phyloP scores from a whole-genome alignment of 2,797 vertebrate species.

The Lutjanus argentimaculatus region DNA sequence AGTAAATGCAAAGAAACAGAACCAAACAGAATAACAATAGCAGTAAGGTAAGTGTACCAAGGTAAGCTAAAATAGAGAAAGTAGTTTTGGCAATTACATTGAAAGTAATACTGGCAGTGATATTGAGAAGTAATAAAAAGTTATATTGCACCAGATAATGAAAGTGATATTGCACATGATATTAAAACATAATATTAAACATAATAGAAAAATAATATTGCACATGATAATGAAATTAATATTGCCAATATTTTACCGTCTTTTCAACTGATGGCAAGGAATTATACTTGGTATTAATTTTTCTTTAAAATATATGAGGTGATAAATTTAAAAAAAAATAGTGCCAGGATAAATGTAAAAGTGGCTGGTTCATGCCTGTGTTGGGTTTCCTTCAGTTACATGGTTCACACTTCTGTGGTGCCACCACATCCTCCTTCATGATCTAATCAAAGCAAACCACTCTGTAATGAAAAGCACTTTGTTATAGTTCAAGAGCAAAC shows the following conservation, averaged over 20 bases:
- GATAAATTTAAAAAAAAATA: neutral
- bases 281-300: neutral
- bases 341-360: neutral
- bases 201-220: too few species aligned
- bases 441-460: constrained; percentile 2
- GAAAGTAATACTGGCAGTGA: too few species aligned
- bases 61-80: too few species aligned
- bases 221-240: too few species aligned
- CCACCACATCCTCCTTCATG: neutral
- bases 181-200: too few species aligned
- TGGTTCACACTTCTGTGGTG: neutral
- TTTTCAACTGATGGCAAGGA: neutral
- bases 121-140: too few species aligned
- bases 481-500: neutral
- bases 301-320: neutral
- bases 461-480: neutral
- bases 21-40: too few species aligned
- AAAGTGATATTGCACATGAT: too few species aligned
- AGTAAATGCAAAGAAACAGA: too few species aligned
- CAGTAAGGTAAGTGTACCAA: too few species aligned
- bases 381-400: constrained; percentile 9
- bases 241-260: neutral
- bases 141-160: too few species aligned
- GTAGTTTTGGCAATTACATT: too few species aligned
- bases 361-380: neutral